phyloP scores from a whole-genome alignment of 2,113 vertebrate genomes.

The Picathartes gymnocephalus region DNA sequence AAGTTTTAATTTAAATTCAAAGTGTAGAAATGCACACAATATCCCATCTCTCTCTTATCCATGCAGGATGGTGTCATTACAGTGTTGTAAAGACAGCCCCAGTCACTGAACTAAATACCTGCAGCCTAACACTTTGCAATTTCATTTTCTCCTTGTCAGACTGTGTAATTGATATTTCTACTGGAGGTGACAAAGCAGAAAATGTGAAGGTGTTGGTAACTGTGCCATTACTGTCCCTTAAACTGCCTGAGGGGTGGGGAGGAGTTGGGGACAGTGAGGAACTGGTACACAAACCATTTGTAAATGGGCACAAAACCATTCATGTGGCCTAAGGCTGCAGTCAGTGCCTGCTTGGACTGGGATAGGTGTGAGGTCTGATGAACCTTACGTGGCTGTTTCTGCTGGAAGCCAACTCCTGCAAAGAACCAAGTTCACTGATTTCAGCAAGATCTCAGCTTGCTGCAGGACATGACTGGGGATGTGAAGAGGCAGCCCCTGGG shows the following conservation, averaged over 20 bases:
- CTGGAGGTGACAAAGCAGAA: slow-evolving; percentile 24
- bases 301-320: not conserved
- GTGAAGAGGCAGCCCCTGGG: not conserved
- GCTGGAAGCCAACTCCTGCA: not conserved
- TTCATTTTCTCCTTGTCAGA: slow-evolving; percentile 59
- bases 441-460: not conserved
- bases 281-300: not conserved
- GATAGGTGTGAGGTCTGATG: too few relatives aligned
- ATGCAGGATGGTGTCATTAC: not conserved
- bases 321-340: not conserved
- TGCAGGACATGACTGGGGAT: not conserved
- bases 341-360: not conserved
- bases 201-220: slow-evolving; percentile 20
- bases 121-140: slow-evolving; percentile 18
- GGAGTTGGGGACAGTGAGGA: slow-evolving; percentile 61
- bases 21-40: not conserved
- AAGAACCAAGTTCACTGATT: not conserved
- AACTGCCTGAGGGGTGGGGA: not conserved
- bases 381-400: not conserved
- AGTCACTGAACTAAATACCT: slow-evolving; percentile 16
- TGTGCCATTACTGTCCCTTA: not conserved
- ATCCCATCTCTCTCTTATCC: not conserved
- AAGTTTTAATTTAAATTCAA: slow-evolving; percentile 50
- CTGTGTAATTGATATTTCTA: slow-evolving; percentile 51
- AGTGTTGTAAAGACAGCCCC: slow-evolving; percentile 15